Percentiles rank a stretch among this genome's conserved stretches.
Evolutionary conservation across 2,888 invertebrate species (phyloP).

Genomic region (Nomada ruficornis): DNA sequence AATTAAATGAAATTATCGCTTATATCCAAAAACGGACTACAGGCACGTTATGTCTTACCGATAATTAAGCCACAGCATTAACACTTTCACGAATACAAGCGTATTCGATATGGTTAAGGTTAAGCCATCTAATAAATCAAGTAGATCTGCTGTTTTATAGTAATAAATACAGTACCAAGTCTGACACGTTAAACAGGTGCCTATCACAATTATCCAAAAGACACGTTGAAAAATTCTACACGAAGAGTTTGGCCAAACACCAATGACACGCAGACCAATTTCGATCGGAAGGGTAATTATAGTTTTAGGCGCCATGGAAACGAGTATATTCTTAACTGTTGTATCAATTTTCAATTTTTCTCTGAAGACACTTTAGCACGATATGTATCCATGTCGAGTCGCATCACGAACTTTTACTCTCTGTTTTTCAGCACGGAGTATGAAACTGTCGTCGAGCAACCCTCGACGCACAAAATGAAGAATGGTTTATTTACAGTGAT

Average conservation of each 20-base stretch:
- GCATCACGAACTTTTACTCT: neutral
- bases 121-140: constrained; percentile 18
- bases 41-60: constrained; percentile 13
- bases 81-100: constrained; percentile 16
- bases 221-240: neutral
- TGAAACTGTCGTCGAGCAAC: neutral
- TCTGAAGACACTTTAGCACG: neutral
- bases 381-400: neutral
- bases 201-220: constrained; percentile 1
- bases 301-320: neutral
- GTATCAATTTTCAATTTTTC: neutral
- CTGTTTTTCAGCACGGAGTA: neutral
- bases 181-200: neutral
- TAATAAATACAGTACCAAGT: constrained; percentile 15
- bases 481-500: neutral
- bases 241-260: constrained; percentile 27
- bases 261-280: constrained; percentile 28
- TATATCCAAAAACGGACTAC: too few species aligned
- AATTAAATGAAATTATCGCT: neutral
- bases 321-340: neutral
- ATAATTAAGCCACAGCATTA: constrained; percentile 28
- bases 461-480: too few species aligned
- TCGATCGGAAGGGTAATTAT: constrained; percentile 13
- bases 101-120: constrained; percentile 13
- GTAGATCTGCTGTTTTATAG: constrained; percentile 3